Conservation (phyloP, 2,888 invertebrate species). For the Drosophila basisetae region DNA sequence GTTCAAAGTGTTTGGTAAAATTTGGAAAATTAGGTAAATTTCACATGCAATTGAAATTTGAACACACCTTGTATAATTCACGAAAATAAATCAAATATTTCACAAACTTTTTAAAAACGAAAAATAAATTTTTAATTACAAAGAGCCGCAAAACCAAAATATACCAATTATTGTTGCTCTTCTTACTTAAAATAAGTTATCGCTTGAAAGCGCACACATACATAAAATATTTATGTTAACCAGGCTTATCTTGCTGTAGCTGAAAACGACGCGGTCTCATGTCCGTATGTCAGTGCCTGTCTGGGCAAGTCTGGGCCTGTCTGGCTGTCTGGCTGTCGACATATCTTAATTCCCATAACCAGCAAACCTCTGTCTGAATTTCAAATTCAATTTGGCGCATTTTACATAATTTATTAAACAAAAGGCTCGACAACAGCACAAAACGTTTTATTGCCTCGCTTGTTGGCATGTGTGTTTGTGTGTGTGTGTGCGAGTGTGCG, state of each 20-base stretch:
- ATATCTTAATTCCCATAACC: slow-evolving; percentile 81
- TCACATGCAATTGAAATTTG: neutral
- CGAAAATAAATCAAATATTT: neutral
- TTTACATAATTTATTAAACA: slow-evolving; percentile 82
- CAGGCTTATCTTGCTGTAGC: slow-evolving; percentile 32
- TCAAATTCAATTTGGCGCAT: slow-evolving; percentile 81
- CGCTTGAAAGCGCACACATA: neutral
- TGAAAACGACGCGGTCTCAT: slow-evolving; percentile 28
- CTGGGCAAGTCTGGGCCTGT: slow-evolving; percentile 19
- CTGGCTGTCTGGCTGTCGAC: slow-evolving; percentile 46
- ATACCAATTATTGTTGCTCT: slow-evolving; percentile 5
- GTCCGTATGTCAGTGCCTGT: slow-evolving; percentile 28
- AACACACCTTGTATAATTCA: neutral
- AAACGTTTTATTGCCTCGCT: slow-evolving; percentile 74
- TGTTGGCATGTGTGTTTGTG: slow-evolving; percentile 24
- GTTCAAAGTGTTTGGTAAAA: neutral
- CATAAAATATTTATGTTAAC: slow-evolving; percentile 14
- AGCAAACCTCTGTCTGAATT: slow-evolving; percentile 78
- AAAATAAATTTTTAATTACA: neutral
- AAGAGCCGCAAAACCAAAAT: neutral
- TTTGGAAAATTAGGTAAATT: neutral
- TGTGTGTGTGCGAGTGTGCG: slow-evolving; percentile 30
- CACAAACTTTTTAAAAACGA: neutral
- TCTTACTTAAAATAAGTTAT: neutral
- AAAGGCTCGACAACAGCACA: slow-evolving; percentile 67